phyloP scores from a whole-genome alignment of 2,113 vertebrate genomes.

The Ochotona curzoniae region DNA sequence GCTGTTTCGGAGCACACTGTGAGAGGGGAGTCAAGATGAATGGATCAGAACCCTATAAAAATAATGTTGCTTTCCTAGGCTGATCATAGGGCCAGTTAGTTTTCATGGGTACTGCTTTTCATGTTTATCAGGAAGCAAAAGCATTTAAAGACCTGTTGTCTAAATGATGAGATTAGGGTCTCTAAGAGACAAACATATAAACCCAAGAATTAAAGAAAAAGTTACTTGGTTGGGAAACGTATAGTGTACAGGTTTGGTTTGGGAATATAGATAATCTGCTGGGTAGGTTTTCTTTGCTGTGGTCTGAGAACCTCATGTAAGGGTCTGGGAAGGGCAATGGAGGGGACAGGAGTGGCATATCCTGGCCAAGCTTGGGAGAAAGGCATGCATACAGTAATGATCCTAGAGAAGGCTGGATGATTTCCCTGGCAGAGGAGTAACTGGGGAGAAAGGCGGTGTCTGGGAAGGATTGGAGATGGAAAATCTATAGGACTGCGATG shows the following conservation, averaged over 20 bases:
- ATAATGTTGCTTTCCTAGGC: constrained; percentile 14
- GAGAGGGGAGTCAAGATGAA: background rate
- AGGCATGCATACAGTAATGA: background rate
- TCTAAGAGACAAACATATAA: background rate
- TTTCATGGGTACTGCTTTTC: background rate
- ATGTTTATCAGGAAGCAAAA: background rate
- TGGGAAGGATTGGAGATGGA: background rate
- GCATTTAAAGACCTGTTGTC: background rate
- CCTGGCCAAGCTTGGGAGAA: background rate
- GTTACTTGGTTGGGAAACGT: background rate
- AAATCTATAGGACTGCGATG: background rate
- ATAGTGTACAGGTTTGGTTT: background rate
- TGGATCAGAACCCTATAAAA: background rate
- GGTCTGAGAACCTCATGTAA: background rate
- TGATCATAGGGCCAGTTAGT: background rate
- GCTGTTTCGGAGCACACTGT: background rate
- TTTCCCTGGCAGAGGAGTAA: background rate
- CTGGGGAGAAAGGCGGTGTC: background rate
- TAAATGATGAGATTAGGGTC: background rate
- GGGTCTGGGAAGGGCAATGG: background rate
- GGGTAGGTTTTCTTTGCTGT: background rate
- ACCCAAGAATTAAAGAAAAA: background rate
- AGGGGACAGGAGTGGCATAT: background rate
- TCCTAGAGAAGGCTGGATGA: background rate
- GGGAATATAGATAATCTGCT: background rate